phyloP scores from a whole-genome alignment of 2,113 vertebrate species.

The Eulemur rufifrons region DNA sequence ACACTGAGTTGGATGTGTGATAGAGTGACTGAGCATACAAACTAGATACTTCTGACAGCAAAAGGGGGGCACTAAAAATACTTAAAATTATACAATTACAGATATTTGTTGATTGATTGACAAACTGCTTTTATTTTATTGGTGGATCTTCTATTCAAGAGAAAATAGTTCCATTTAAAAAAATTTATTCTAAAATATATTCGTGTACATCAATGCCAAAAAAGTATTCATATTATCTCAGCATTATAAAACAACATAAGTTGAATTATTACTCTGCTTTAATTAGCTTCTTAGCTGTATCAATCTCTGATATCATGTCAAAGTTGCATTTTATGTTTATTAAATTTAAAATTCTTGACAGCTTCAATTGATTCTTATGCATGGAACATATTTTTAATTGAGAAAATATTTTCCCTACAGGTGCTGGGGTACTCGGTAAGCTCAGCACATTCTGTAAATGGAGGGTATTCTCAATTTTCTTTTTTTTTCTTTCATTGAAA shows the following conservation, averaged over 20 bases:
- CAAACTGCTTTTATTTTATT: not conserved
- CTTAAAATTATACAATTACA: not conserved
- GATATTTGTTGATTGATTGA: not conserved
- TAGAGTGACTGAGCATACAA: not conserved
- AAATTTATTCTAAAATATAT: not conserved
- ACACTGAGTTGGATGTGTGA: not conserved
- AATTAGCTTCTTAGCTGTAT: constrained; percentile 2
- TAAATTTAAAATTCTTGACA: not conserved
- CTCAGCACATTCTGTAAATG: not conserved
- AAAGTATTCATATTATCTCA: not conserved
- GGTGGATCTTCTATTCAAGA: not conserved
- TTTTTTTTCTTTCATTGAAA: not conserved
- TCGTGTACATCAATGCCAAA: not conserved
- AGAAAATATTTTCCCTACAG: not conserved
- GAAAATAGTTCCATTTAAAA: not conserved
- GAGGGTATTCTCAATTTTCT: not conserved
- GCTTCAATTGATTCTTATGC: not conserved
- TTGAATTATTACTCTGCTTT: constrained; percentile 1
- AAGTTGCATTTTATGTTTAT: not conserved
- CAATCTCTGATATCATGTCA: not conserved
- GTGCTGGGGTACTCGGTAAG: not conserved
- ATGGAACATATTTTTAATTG: not conserved
- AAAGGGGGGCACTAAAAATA: not conserved
- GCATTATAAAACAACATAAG: not conserved
- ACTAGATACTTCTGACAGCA: not conserved